Evolutionary conservation across 2,888 invertebrate species (phyloP), one percentile per base, ranked within the genome.

Genomic region (Crematogaster levior): DNA sequence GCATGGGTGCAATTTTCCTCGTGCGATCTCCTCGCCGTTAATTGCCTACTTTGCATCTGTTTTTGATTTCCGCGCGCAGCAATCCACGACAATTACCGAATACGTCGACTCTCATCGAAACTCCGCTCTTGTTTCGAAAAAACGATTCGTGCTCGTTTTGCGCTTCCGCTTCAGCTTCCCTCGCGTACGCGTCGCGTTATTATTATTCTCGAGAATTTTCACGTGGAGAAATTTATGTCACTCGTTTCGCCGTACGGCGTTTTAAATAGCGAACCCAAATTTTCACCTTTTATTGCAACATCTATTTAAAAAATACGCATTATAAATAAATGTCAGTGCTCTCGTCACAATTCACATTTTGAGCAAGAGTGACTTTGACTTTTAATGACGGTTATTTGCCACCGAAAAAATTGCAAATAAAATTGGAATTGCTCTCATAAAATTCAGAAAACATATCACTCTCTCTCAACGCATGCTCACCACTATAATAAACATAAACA

Each of bases 31-130:
- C 15, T 7, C 40, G 21, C 30, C 18, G 24, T 79, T 79, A 79
- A 79, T 79, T 79, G 70, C 77, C 70, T 79, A 34, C 56, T 79
- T 79, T 79, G 77, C 77, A 79, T 79, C 77, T 56, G 56, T 79
- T 70, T 79, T 70, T 79, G 77, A 70, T 79, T 66, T 43, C 24
- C 43, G 12, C 24, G 66, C n/a, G 48, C 48, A 24, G 18, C n/a
- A n/a, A 66, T 12, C 30, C 43, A 10, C 34, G 60, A 34, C 21
- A 46, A 60, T 77, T 56, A 56, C 30, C 34, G 12, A 58, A 56
- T 43, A 3, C 21, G 75, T 18, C 53, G 40, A 15, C 18, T 21
- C 34, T 6, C 9, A 48, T 53, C 12, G 61, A 37, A 61, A 21
- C 21, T 15, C 7, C 12, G 34, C n/a, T 40, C 18, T 24, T 68